Evolutionary conservation across 2,888 invertebrate genomes (phyloP).

Genomic region (Leptarthrus brevirostris): DNA sequence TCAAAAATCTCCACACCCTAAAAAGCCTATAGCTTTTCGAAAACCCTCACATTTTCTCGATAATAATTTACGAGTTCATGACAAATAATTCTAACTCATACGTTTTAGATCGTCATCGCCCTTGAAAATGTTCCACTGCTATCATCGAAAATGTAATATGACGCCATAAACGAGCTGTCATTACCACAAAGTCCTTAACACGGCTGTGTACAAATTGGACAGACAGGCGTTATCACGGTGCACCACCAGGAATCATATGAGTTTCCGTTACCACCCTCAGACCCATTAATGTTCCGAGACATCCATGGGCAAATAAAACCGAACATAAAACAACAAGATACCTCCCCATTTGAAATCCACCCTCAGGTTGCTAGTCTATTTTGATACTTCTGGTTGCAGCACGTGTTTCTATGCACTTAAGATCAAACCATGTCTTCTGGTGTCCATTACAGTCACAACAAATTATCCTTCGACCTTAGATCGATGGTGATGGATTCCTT

Average conservation of each 20-base stretch:
- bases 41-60: no score
- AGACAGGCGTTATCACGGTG: neutral
- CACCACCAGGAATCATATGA: slow-evolving; percentile 17
- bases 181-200: slow-evolving; percentile 44
- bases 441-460: slow-evolving; percentile 47
- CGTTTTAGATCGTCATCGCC: no score
- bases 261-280: neutral
- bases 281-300: neutral
- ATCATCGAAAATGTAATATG: slow-evolving; percentile 29
- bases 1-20: no score
- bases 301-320: neutral
- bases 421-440: slow-evolving; percentile 14
- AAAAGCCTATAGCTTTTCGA: neutral
- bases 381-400: slow-evolving; percentile 44
- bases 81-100: no score
- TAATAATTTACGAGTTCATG: no score
- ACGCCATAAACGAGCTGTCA: slow-evolving; percentile 48
- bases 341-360: neutral
- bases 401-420: slow-evolving; percentile 45
- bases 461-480: slow-evolving; percentile 32
- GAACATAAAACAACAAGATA: slow-evolving; percentile 29
- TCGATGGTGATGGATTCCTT: neutral
- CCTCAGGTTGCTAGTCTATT: slow-evolving; percentile 9
- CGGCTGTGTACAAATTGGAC: slow-evolving; percentile 31
- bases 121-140: no score